Evolutionary conservation across 2,888 invertebrate species (phyloP).

Genomic region (Ormia ochracea): DNA sequence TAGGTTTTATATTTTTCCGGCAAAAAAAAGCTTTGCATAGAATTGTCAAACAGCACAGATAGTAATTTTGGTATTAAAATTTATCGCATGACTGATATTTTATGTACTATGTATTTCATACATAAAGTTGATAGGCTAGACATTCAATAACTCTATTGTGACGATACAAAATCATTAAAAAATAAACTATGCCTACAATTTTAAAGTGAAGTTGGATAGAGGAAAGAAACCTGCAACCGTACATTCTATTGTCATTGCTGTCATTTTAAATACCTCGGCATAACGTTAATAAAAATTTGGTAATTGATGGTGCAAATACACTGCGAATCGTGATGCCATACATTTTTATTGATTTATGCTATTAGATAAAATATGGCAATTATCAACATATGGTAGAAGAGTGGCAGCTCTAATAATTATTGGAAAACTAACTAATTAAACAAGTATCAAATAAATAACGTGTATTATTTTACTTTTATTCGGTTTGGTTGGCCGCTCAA

Average conservation of each 20-base stretch:
- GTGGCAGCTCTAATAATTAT: conserved; percentile 33
- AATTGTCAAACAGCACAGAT: neutral
- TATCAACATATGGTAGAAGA: neutral
- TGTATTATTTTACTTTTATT: conserved; percentile 12
- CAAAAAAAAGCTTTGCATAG: conserved; percentile 3
- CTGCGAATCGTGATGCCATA: neutral
- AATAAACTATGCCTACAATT: no score
- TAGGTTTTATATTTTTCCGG: conserved; percentile 9
- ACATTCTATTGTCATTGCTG: no score
- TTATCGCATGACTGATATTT: neutral
- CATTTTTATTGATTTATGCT: neutral
- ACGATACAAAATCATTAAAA: no score
- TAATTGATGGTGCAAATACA: no score
- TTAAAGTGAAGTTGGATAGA: no score
- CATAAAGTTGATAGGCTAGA: neutral
- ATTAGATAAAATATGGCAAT: neutral
- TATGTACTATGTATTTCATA: neutral
- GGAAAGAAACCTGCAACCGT: no score
- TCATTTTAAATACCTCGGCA: no score
- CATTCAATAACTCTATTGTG: no score
- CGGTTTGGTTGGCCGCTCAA: conserved; percentile 21
- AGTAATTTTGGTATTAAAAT: neutral
- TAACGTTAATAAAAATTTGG: no score
- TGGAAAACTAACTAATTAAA: conserved; percentile 34
- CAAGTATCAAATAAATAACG: neutral